Base-by-base conservation (phyloP, 2,888 invertebrate species). In the Orthosia gothica region DNA sequence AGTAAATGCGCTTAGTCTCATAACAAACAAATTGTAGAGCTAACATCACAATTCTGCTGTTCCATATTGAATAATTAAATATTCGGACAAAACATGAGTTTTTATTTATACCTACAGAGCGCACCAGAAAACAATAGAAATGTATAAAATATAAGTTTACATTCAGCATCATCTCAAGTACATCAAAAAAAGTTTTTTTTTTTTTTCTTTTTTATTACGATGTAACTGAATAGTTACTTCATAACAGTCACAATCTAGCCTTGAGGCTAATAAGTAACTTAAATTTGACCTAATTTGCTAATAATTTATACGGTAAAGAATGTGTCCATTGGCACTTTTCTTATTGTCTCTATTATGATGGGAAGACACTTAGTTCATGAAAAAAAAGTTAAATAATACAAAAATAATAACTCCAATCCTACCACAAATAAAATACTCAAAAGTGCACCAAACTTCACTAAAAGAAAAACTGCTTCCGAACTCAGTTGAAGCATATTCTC, bases 401-500 rank as follows among this genome's bases (percentile, higher is more conserved):
- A 75, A 40, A 57, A 9, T 1, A 4, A 7, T 16, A n/a, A 5
- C 15, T 1, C 26, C 26, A 40, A 55, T 26, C 23, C n/a, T 26
- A 20, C 13, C 2, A 26, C 26, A 26, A 26, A 26, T 3, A 26
- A 79, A 71, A 45, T 13, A 32, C 1, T 32, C 5, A 32, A 32
- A 67, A 59, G n/a, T 57, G 55, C 47, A 69, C 18, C 18, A 47
- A 26, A 26, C 18, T 59, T 20, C 18, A 55, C 3, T 16, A 18
- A 62, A 58, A 68, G 52, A 26, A 65, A 26, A 61, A 32, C 49
- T 50, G 23, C 67, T 18, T 11, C 50, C 58, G 59, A 74, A 82
- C 72, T 65, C 59, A n/a, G 58, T 75, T 63, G 32, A 59, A 79
- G 52, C 50, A 70, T 47, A 68, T 71, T 78, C 71, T 13, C 18